These are phyloP conservation scores for Bombus affinis DNA, from an alignment of 1,140 invertebrate genomes.

Conservation along the genomic window DNA sequence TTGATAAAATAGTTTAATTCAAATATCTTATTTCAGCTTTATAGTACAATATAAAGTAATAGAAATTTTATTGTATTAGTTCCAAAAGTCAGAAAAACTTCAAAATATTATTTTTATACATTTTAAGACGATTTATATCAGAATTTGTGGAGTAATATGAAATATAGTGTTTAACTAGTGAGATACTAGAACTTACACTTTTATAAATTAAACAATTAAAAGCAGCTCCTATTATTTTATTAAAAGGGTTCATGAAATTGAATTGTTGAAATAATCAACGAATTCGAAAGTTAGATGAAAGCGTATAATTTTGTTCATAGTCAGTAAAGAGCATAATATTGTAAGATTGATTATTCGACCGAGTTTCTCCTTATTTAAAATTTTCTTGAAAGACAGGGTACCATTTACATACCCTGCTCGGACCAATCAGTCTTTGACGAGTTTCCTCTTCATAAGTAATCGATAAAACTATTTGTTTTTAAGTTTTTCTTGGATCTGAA, in stretches of 20 bases:
- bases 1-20: neutral
- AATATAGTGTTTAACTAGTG: neutral
- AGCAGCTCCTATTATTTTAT: neutral
- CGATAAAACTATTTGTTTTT: neutral
- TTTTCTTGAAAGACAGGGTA: slow-evolving; percentile 33
- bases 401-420: slow-evolving; percentile 48
- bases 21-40: neutral
- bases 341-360: slow-evolving; percentile 40
- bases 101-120: slow-evolving; percentile 47
- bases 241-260: neutral
- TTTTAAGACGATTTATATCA: slow-evolving; percentile 22
- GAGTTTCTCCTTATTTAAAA: slow-evolving; percentile 38
- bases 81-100: slow-evolving; percentile 17
- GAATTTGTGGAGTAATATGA: slow-evolving; percentile 5
- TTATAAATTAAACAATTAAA: slow-evolving; percentile 11
- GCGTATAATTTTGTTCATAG: slow-evolving; percentile 24
- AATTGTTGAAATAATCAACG: neutral
- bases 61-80: neutral
- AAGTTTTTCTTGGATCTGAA: slow-evolving; percentile 4
- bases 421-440: slow-evolving; percentile 20
- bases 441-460: slow-evolving; percentile 4
- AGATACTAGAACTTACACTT: slow-evolving; percentile 11
- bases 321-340: slow-evolving; percentile 38
- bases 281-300: slow-evolving; percentile 14
- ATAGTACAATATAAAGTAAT: neutral